Percentiles rank a stretch among this genome's conserved stretches.
These are phyloP conservation scores for Sepiola atlantica DNA, from an alignment of 2,888 invertebrate species.

Conservation along the genomic window DNA sequence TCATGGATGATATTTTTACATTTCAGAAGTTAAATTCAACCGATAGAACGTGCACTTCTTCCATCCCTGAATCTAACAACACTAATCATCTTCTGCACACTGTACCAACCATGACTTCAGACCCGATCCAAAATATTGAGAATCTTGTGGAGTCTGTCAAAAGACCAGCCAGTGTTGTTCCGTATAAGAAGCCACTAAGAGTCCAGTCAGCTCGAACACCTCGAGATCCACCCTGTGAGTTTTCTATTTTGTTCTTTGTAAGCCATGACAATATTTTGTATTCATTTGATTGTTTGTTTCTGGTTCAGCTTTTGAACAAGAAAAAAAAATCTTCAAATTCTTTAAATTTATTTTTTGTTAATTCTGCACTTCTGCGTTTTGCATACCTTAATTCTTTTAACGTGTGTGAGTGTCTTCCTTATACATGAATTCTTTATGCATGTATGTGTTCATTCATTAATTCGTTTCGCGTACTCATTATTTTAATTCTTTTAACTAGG, in stretches of 20 bases:
- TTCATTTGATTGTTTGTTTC: too few relatives aligned
- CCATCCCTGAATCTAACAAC: not conserved
- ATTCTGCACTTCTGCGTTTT: too few relatives aligned
- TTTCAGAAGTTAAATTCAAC: conserved; percentile 14
- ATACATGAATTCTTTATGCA: too few relatives aligned
- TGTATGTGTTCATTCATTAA: too few relatives aligned
- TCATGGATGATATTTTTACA: not conserved
- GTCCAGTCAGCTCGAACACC: not conserved
- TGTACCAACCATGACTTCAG: not conserved
- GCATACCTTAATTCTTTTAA: too few relatives aligned
- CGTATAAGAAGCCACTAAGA: not conserved
- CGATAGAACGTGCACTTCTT: not conserved
- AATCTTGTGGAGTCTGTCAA: not conserved
- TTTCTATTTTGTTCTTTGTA: not conserved
- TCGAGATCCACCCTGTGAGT: not conserved
- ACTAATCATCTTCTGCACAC: not conserved
- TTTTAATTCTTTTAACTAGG: too few relatives aligned
- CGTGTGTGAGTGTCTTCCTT: too few relatives aligned
- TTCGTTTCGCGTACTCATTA: too few relatives aligned
- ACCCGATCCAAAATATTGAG: not conserved
- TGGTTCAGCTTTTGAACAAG: too few relatives aligned
- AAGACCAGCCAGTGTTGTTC: not conserved
- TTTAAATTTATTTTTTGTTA: too few relatives aligned
- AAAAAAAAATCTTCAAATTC: too few relatives aligned
- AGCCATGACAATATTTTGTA: not conserved